Base-by-base conservation (phyloP, 2,113 vertebrate species). In the Sphaerodactylus townsendi region DNA sequence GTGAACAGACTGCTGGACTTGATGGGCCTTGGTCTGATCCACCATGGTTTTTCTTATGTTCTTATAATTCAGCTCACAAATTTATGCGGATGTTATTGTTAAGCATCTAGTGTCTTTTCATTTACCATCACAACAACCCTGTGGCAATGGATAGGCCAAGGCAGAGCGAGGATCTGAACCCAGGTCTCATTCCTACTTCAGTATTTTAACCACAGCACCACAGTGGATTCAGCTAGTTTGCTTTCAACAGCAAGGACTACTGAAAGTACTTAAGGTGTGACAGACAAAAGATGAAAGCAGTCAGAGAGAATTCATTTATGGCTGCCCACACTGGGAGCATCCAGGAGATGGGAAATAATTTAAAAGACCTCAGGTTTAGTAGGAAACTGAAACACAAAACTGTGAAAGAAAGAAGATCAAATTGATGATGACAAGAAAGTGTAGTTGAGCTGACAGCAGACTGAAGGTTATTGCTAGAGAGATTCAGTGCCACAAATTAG, bases 21-120 rank as follows among this genome's bases (percentile, higher is more conserved):
- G n/a, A n/a, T n/a, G n/a, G n/a, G n/a, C n/a, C n/a, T n/a, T n/a
- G n/a, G n/a, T n/a, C n/a, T n/a, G n/a, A n/a, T n/a, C n/a, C n/a
- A n/a, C n/a, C n/a, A n/a, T n/a, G n/a, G n/a, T n/a, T n/a, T n/a
- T n/a, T n/a, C n/a, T n/a, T n/a, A n/a, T n/a, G n/a, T 88, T 80
- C 91, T 91, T 92, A 92, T 89, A 82, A 89, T 92, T 92, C 89
- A 89, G 81, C 87, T 86, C 46, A 78, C 6, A 25, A 48, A 65
- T 90, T 92, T 84, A 83, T 84, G 83, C 78, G 90, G 64, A 79
- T 90, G 78, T 56, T 56, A 56, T 19, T 56, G 53, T 56, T 56
- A 21, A 56, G 41, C 65, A 41, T 25, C 44, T 30, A 68, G 10
- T 76, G 25, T 62, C 59, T 62, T 59, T 59, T 62, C 59, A 28